A percentile compares a stretch with the other conserved stretches of the same genome.
These are phyloP conservation scores for Rattus norvegicus DNA, from an alignment of 2,113 vertebrate species.

Conservation along the genomic window DNA sequence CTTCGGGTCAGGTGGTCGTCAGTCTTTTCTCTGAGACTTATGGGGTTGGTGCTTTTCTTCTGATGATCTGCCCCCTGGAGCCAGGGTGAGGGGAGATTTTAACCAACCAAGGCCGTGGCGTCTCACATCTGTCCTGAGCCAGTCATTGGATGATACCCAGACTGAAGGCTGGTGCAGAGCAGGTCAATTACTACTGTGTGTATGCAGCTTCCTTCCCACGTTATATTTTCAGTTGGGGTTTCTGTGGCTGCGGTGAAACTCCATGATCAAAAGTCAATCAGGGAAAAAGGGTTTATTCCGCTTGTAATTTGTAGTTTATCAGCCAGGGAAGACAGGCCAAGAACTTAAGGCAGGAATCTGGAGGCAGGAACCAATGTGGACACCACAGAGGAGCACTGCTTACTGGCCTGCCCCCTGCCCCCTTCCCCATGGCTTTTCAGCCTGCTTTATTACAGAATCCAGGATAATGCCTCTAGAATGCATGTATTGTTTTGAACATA, in stretches of 20 bases:
- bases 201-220: neutral
- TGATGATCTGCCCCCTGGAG: neutral
- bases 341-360: neutral
- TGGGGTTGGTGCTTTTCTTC: neutral
- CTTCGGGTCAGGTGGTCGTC: neutral
- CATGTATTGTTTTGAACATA: neutral
- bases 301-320: neutral
- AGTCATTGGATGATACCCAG: neutral
- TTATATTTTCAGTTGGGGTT: neutral
- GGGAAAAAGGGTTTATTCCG: neutral
- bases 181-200: neutral
- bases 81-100: no score
- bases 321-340: neutral
- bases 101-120: neutral
- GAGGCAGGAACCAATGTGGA: neutral
- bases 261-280: neutral
- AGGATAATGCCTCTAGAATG: neutral
- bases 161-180: no score
- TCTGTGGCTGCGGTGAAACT: neutral
- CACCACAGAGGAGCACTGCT: neutral
- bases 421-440: neutral
- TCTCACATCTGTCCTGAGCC: neutral
- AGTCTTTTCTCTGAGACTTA: neutral
- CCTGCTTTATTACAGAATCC: no score
- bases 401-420: neutral